Evolutionary conservation across 1,140 invertebrate species (phyloP).

Genomic region (Drosophila nigromelanica): DNA sequence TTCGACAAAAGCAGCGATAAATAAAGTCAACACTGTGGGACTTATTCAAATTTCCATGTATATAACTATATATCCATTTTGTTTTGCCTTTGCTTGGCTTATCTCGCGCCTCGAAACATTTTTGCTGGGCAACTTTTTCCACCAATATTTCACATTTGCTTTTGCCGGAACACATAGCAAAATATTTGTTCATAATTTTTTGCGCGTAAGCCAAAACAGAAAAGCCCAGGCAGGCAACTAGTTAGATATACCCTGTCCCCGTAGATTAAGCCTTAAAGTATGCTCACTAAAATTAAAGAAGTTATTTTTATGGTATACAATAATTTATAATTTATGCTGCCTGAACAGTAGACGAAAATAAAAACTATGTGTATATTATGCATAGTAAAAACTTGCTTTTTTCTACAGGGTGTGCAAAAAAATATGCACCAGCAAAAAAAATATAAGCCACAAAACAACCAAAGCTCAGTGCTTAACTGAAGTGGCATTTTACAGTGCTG

Average conservation of each 20-base stretch:
- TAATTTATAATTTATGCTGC: not conserved
- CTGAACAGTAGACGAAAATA: not conserved
- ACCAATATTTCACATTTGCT: not conserved
- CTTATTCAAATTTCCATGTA: not conserved
- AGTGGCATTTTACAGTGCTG: slow-evolving; percentile 52
- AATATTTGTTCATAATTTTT: slow-evolving; percentile 44
- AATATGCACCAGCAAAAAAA: slow-evolving; percentile 18
- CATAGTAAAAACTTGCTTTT: not conserved
- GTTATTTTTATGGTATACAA: not conserved
- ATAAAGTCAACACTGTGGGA: not conserved
- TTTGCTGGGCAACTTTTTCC: slow-evolving; percentile 6
- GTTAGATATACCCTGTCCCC: slow-evolving; percentile 10
- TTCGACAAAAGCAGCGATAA: not conserved
- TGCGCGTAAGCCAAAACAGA: slow-evolving; percentile 1
- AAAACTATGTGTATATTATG: not conserved
- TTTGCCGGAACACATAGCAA: slow-evolving; percentile 10
- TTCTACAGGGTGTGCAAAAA: slow-evolving; percentile 9
- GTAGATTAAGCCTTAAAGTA: not conserved
- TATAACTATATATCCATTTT: not conserved
- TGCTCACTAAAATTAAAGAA: not conserved
- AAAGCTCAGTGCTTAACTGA: slow-evolving; percentile 37
- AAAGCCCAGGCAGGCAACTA: not conserved
- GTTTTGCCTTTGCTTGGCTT: not conserved
- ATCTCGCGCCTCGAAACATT: not conserved
- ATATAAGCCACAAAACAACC: slow-evolving; percentile 34